Conservation (phyloP, 2,888 invertebrate species). For the Papilio demoleus region DNA sequence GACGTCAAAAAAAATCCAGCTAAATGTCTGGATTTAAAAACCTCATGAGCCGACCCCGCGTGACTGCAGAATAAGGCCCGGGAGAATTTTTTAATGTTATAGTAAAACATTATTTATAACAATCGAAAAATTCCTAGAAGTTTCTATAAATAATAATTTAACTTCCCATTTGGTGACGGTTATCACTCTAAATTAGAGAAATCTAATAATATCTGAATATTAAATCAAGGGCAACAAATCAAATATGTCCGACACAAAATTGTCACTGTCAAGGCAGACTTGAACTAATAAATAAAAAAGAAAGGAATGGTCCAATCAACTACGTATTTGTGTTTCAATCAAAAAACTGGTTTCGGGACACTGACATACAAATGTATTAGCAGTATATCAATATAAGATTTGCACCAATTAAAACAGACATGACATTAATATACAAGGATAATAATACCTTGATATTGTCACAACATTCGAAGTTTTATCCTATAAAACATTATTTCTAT, state of each 20-base stretch:
- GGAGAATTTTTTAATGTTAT: too few species aligned
- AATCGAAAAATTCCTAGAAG: too few species aligned
- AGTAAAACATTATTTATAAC: too few species aligned
- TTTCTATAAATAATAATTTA: too few species aligned
- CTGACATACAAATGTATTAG: conserved; percentile 2
- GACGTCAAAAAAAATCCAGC: too few species aligned
- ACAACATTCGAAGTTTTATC: too few species aligned
- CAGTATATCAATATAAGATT: conserved; percentile 8
- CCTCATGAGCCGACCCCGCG: too few species aligned
- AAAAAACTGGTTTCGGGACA: conserved; percentile 23
- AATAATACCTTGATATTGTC: not conserved
- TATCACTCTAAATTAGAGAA: not conserved
- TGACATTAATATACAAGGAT: conserved; percentile 16
- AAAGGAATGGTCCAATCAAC: conserved; percentile 25
- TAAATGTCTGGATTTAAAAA: too few species aligned
- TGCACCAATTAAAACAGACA: conserved; percentile 9
- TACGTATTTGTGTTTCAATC: conserved; percentile 19
- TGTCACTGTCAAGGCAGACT: conserved; percentile 34
- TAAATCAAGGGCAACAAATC: conserved; percentile 12
- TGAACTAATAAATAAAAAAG: conserved; percentile 23
- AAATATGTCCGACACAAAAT: conserved; percentile 23
- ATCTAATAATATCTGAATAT: not conserved
- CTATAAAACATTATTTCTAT: too few species aligned
- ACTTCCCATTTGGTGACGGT: not conserved
- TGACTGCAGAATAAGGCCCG: too few species aligned